A percentile compares a stretch with the other conserved stretches of the same genome.
These are phyloP conservation scores for Tanypteryx hageni DNA, from an alignment of 2,888 invertebrate genomes.

Conservation along the genomic window DNA sequence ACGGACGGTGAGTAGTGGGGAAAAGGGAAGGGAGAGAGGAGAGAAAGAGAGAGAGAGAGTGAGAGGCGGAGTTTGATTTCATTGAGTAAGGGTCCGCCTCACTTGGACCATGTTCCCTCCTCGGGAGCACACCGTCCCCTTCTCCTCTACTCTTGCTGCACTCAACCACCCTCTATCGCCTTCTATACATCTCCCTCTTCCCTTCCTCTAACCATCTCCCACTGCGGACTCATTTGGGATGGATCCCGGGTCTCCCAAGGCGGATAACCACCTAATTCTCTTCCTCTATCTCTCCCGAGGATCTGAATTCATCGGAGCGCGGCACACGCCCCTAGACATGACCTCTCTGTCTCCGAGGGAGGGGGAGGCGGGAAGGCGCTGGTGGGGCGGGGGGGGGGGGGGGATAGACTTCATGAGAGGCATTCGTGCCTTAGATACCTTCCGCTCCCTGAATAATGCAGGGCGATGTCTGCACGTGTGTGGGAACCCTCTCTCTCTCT, in stretches of 20 bases:
- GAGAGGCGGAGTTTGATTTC: no score
- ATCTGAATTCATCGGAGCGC: slow-evolving; percentile 21
- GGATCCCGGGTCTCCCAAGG: slow-evolving; percentile 11
- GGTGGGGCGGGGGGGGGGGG: no score
- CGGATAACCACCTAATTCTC: slow-evolving; percentile 24
- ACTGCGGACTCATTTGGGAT: not conserved
- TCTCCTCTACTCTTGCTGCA: no score
- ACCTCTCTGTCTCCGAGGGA: not conserved
- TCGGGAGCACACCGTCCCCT: no score
- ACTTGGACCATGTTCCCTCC: no score
- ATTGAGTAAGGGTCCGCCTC: no score
- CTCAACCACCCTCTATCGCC: no score
- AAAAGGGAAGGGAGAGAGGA: no score
- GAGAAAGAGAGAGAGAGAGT: no score
- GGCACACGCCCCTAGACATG: not conserved
- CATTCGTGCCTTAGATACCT: not conserved
- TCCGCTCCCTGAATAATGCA: slow-evolving; percentile 9
- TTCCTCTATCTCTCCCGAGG: not conserved
- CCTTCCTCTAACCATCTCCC: not conserved
- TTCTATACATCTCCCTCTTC: no score
- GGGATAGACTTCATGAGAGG: no score
- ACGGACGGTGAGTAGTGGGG: no score
- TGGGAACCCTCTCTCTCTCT: not conserved
- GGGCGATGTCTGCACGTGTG: not conserved
- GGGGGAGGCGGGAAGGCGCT: not conserved